A percentile compares a stretch with the other conserved stretches of the same genome.
These are phyloP conservation scores for Megaleporinus macrocephalus DNA, from an alignment of 2,113 vertebrate species.

Conservation along the genomic window DNA sequence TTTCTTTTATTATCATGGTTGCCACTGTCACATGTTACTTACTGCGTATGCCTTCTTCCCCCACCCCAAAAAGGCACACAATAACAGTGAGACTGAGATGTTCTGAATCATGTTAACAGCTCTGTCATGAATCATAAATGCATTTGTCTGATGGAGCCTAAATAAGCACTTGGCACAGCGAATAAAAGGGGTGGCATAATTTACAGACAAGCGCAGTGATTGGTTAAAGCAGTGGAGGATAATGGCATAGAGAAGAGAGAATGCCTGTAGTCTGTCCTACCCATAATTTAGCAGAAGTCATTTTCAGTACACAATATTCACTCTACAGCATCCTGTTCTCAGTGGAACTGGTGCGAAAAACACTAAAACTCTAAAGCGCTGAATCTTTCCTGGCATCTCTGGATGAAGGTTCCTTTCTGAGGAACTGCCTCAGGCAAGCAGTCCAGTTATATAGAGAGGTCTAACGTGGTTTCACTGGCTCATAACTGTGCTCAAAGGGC, in stretches of 20 bases:
- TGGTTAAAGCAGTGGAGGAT: not conserved
- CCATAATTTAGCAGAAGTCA: not conserved
- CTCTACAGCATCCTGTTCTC: not conserved
- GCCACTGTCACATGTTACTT: not conserved
- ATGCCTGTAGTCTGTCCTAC: not conserved
- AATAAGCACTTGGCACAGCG: not conserved
- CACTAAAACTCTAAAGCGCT: not conserved
- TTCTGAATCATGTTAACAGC: not conserved
- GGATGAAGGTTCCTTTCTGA: not conserved
- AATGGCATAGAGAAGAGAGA: not conserved
- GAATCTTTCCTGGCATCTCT: not conserved
- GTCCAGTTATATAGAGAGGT: not conserved
- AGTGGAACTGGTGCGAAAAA: not conserved
- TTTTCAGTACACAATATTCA: not conserved
- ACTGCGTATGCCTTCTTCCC: not conserved
- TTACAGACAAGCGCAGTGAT: not conserved
- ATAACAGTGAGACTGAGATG: not conserved
- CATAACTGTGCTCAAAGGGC: not conserved
- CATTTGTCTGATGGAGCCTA: not conserved
- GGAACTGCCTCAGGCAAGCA: conserved; percentile 11
- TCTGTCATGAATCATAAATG: not conserved
- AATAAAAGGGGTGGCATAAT: not conserved
- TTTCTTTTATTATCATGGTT: not conserved
- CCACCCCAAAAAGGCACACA: not conserved
- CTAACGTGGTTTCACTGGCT: conserved; percentile 20